Evolutionary conservation across 30 jellyfish, hydroid and myxozoan species (phyloP), one percentile per base, ranked within the genome.

Genomic region (Nemopilema nomurai): DNA sequence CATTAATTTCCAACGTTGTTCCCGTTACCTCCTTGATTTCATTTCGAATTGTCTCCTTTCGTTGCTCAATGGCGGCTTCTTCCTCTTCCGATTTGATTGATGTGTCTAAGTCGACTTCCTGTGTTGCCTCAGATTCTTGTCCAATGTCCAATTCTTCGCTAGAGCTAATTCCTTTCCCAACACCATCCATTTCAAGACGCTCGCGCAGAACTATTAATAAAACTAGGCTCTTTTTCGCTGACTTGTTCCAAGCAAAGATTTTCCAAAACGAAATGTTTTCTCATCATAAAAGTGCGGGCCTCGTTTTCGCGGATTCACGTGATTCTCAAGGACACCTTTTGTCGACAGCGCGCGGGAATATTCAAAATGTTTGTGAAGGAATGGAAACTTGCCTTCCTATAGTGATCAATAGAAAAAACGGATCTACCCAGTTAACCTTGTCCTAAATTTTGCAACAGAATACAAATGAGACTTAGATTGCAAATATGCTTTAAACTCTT

Each of bases 41-140:
- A 1, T 20, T 62, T 51, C 80, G 8, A 16, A 82, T 26, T 82
- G 68, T 27, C 68, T 82, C 90, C 62, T 82, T 82, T 50, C 84
- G 76, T 64, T 32, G 50, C 31, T 65, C 90, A 73, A 82, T 82
- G 83, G 90, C 90, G 67, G 84, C 90, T n/a, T 68, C 90, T 82
- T 82, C 90, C 84, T 82, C 90, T 51, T 74, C 84, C 21, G 90
- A 62, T 29, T 76, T 49, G 28, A 67, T 62, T 69, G 73, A 82
- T 20, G 74, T 50, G 77, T 69, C 31, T 77, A 82, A 31, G 66
- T 82, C 53, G 1, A 82, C 67, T 69, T 82, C 90, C 32, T 82
- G 83, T 28, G 90, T 73, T 1, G 77, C 90, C 52, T 63, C 88
- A 16, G 70, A 18, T 23, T 18, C 85, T 27, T 20, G 23, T 4